Percentiles rank a stretch among this genome's conserved stretches.
Conservation (phyloP, 1,140 invertebrate species). For the Hermatobates lingyangjiaoensis region DNA sequence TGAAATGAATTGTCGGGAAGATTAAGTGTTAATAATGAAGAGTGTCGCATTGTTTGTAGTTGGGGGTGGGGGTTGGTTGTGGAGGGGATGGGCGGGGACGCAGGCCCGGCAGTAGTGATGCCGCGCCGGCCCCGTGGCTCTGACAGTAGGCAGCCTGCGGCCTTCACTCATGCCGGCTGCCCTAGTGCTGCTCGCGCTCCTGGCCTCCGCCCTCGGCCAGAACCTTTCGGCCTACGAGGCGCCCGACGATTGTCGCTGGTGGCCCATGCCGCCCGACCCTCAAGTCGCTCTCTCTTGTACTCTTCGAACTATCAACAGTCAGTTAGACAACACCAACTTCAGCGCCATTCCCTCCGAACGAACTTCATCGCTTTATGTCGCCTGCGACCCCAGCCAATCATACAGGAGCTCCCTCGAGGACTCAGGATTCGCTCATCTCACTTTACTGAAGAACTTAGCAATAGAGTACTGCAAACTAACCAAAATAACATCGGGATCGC, state of each 20-base stretch:
- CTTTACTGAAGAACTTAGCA: constrained; percentile 51
- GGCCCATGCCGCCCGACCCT: constrained; percentile 26
- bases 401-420: constrained; percentile 51
- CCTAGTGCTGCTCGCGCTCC: neutral
- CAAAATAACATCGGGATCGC: constrained; percentile 48
- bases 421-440: constrained; percentile 57
- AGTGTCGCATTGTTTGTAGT: too few species aligned
- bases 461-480: constrained; percentile 71
- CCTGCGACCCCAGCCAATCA: constrained; percentile 55
- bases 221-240: constrained; percentile 41
- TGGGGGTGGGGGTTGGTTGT: neutral
- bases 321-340: constrained; percentile 70
- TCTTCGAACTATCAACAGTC: constrained; percentile 56
- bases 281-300: constrained; percentile 61
- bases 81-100: constrained; percentile 6
- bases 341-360: constrained; percentile 67
- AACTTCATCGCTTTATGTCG: constrained; percentile 54
- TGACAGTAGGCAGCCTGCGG: neutral
- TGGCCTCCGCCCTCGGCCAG: constrained; percentile 11
- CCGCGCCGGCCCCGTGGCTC: neutral
- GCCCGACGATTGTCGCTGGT: constrained; percentile 65
- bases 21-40: too few species aligned
- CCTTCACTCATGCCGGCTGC: neutral
- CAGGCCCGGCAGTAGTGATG: constrained; percentile 3
- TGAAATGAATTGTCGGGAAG: too few species aligned